Conservation (phyloP, 2,888 invertebrate species). For the Polydrusus tereticollis region DNA sequence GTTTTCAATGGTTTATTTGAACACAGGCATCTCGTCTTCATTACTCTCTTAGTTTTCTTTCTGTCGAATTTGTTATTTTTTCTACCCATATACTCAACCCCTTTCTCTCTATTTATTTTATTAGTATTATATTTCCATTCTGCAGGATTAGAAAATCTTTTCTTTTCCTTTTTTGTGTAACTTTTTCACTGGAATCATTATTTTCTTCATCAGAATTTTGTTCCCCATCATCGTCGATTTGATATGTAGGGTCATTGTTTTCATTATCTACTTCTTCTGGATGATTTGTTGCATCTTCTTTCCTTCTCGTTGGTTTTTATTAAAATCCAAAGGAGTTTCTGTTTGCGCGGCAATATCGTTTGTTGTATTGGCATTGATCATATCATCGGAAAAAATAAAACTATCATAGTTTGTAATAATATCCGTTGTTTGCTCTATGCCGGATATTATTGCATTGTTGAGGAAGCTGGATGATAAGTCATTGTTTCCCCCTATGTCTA, state of each 20-base stretch:
- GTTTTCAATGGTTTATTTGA: background rate
- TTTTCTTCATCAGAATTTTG: slow-evolving; percentile 25
- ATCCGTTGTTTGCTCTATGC: no score
- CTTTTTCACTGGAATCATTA: slow-evolving; percentile 18
- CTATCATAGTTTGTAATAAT: background rate
- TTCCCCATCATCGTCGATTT: slow-evolving; percentile 23
- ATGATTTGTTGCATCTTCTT: slow-evolving; percentile 5
- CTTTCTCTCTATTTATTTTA: background rate
- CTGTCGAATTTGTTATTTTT: background rate
- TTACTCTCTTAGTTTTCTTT: background rate
- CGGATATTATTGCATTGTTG: no score
- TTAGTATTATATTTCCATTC: background rate
- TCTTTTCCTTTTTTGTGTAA: background rate
- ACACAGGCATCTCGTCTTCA: background rate
- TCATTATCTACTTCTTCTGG: slow-evolving; percentile 22
- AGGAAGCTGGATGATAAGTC: no score
- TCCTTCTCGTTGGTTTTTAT: slow-evolving; percentile 3
- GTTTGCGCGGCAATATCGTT: slow-evolving; percentile 29
- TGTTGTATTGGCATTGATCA: slow-evolving; percentile 27
- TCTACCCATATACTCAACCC: background rate
- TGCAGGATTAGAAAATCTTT: background rate
- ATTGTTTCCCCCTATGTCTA: no score
- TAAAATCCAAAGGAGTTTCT: slow-evolving; percentile 2
- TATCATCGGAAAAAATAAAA: slow-evolving; percentile 24
- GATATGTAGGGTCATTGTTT: slow-evolving; percentile 32